A percentile compares a stretch with the other conserved stretches of the same genome.
phyloP scores from a whole-genome alignment of 2,113 vertebrate species.

The Jacana jacana region DNA sequence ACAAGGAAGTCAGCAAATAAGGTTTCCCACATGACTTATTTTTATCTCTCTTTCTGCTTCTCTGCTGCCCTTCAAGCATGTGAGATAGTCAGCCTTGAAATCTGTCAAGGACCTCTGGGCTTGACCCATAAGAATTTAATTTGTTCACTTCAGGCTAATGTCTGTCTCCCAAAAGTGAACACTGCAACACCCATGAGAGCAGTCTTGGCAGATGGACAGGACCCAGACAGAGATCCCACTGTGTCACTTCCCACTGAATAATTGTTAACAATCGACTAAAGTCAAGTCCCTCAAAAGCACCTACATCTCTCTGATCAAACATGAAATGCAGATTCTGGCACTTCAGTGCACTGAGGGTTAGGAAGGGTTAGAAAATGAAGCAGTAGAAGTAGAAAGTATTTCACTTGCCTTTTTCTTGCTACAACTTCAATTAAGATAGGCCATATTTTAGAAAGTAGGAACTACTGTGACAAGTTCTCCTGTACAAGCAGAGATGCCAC shows the following conservation, averaged over 20 bases:
- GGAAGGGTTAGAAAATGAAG: not conserved
- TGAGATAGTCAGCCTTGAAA: not conserved
- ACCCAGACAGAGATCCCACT: not conserved
- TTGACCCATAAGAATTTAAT: not conserved
- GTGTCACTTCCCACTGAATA: not conserved
- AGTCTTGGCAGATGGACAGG: not conserved
- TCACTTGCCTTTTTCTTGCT: not conserved
- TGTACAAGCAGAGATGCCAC: fast-evolving
- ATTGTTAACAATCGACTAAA: not conserved
- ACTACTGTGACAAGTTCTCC: not conserved
- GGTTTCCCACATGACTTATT: not conserved
- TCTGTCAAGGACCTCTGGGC: not conserved
- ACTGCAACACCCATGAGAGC: fast-evolving
- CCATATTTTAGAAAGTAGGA: not conserved
- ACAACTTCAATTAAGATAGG: not conserved
- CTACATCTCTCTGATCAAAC: not conserved
- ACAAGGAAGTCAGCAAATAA: not conserved
- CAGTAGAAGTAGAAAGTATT: not conserved
- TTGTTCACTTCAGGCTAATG: not conserved
- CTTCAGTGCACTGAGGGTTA: not conserved
- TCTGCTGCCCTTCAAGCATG: not conserved
- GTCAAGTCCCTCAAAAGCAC: not conserved
- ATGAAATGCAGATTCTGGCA: not conserved
- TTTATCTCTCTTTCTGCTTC: not conserved
- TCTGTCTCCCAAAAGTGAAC: not conserved